phyloP scores from a whole-genome alignment of 2,888 invertebrate genomes.

The Tipula helvola region DNA sequence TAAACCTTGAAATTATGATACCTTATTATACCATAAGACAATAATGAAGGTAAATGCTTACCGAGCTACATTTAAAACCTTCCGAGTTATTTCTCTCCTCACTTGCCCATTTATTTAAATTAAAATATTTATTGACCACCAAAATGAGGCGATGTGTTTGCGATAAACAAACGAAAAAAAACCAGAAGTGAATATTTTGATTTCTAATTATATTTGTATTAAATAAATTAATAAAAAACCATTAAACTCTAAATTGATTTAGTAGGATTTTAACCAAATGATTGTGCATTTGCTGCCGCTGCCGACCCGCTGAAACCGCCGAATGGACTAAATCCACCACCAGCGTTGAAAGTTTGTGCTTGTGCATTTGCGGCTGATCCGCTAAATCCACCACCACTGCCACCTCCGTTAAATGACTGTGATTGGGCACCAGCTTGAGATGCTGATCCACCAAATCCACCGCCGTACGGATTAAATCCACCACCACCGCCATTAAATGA shows the following conservation, averaged over 20 bases:
- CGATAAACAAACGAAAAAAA: background rate
- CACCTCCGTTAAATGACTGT: background rate
- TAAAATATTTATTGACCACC: background rate
- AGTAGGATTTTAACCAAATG: background rate
- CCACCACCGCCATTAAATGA: background rate
- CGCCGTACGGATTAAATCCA: background rate
- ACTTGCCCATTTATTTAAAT: background rate
- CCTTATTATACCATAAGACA: background rate
- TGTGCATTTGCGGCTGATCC: background rate
- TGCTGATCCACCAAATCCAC: slow-evolving; percentile 5
- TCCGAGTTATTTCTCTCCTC: background rate
- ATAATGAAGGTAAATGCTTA: background rate
- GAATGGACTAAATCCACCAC: background rate
- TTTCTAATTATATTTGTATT: background rate
- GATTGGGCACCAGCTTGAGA: background rate
- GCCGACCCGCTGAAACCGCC: background rate
- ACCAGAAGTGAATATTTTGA: background rate
- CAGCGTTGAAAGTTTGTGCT: background rate
- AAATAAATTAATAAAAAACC: background rate
- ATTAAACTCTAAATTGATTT: background rate
- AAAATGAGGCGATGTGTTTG: background rate
- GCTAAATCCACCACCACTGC: background rate
- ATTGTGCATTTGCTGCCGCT: background rate
- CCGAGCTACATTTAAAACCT: background rate
- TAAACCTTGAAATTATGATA: background rate